These are phyloP conservation scores for Pyrrhopygopsis socrates DNA, from an alignment of 2,888 invertebrate genomes.

Conservation along the genomic window DNA sequence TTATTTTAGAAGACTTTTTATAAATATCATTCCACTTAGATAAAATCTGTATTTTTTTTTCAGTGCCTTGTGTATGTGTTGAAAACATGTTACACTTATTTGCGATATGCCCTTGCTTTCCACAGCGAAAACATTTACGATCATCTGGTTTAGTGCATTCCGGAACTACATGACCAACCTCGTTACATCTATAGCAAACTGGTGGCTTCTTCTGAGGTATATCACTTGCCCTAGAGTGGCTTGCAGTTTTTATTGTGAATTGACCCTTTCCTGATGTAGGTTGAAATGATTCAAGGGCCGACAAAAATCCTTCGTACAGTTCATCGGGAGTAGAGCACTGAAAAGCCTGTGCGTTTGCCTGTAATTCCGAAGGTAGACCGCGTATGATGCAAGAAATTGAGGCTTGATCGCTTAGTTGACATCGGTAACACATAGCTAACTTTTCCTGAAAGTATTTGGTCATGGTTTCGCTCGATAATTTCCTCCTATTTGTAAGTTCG, in stretches of 20 bases:
- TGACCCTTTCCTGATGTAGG: no score
- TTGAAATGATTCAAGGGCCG: not conserved
- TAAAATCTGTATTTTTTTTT: not conserved
- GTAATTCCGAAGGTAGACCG: not conserved
- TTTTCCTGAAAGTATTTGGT: constrained; percentile 13
- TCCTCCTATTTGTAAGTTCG: not conserved
- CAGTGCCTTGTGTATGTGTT: no score
- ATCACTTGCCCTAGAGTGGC: no score
- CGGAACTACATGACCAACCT: not conserved
- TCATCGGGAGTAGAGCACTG: not conserved
- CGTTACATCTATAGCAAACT: not conserved
- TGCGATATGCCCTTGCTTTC: not conserved
- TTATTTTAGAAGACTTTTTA: not conserved
- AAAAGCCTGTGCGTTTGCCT: not conserved
- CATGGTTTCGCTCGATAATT: constrained; percentile 2
- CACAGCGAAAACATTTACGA: not conserved
- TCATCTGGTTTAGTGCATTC: not conserved
- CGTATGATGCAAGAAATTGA: not conserved
- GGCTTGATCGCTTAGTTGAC: not conserved
- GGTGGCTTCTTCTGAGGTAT: no score
- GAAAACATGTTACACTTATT: not conserved
- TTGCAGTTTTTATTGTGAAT: no score
- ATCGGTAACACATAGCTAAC: constrained; percentile 7
- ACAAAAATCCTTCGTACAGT: constrained; percentile 7
- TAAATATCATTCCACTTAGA: not conserved